These are phyloP conservation scores for Spheniscus mendiculus DNA, from an alignment of 2,113 vertebrate species.

Conservation along the genomic window DNA sequence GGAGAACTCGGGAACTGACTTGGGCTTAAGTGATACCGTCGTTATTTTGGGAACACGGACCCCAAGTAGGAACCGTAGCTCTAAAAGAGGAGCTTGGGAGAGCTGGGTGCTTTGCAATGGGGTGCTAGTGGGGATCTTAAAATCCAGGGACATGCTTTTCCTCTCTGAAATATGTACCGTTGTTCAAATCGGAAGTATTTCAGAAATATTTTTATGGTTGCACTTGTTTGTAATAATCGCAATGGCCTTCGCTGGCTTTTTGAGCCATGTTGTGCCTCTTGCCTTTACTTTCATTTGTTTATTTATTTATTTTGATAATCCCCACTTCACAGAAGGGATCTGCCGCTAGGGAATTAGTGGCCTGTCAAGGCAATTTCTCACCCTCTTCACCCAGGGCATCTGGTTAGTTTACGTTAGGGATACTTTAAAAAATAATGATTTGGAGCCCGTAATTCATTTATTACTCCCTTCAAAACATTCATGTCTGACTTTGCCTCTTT, in stretches of 20 bases:
- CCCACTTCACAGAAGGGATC: background rate
- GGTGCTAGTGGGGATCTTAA: background rate
- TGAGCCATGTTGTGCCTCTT: background rate
- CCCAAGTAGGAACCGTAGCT: fast-evolving
- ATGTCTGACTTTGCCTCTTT: background rate
- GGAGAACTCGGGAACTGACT: background rate
- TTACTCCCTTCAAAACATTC: background rate
- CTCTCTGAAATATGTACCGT: fast-evolving
- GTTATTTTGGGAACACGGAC: background rate
- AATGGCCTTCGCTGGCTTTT: background rate
- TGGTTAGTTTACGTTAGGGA: background rate
- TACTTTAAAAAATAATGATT: conserved; percentile 23
- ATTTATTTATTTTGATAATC: conserved; percentile 28
- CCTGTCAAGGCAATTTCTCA: conserved; percentile 58
- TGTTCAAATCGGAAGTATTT: background rate
- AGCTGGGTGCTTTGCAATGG: background rate
- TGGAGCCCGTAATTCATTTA: background rate
- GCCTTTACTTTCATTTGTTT: background rate
- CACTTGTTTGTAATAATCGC: background rate
- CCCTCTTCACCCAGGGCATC: conserved; percentile 14
- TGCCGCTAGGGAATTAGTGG: background rate
- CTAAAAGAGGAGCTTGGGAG: background rate
- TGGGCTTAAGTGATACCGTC: background rate
- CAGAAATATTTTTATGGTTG: background rate
- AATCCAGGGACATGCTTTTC: background rate